Evolutionary conservation across 2,888 invertebrate species (phyloP).

Genomic region (Aleiodes leptofemur): DNA sequence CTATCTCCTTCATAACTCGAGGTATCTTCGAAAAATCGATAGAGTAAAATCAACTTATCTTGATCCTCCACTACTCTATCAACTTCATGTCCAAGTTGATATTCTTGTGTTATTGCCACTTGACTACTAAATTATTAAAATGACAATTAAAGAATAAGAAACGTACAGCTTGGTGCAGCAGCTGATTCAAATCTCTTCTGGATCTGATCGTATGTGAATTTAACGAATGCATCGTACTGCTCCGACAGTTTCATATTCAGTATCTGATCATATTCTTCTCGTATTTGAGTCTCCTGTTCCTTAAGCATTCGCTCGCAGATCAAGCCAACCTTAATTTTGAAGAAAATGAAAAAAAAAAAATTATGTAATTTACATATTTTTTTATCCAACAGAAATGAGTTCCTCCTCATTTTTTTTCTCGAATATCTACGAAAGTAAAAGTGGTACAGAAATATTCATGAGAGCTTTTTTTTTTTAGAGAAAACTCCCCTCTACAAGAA

Average conservation of each 20-base stretch:
- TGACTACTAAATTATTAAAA: background rate
- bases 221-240: conserved; percentile 99
- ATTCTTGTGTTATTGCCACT: background rate
- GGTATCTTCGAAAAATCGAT: too few species aligned
- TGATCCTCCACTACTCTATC: too few species aligned
- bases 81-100: too few species aligned
- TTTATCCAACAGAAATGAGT: background rate
- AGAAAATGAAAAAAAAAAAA: conserved; percentile 37
- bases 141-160: background rate
- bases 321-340: conserved; percentile 86
- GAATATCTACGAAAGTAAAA: too few species aligned
- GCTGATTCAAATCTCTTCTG: conserved; percentile 78
- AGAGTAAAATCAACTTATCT: too few species aligned
- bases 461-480: too few species aligned
- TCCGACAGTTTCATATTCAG: conserved; percentile 96
- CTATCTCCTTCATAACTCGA: too few species aligned
- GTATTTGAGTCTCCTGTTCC: conserved; percentile 94
- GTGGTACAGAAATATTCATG: too few species aligned
- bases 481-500: too few species aligned
- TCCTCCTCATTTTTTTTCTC: too few species aligned
- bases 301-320: conserved; percentile 98
- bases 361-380: background rate
- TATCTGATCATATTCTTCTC: conserved; percentile 96
- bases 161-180: conserved; percentile 73
- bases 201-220: conserved; percentile 98